Conservation (phyloP, 2,113 vertebrate species). For the Ascaphus truei region DNA sequence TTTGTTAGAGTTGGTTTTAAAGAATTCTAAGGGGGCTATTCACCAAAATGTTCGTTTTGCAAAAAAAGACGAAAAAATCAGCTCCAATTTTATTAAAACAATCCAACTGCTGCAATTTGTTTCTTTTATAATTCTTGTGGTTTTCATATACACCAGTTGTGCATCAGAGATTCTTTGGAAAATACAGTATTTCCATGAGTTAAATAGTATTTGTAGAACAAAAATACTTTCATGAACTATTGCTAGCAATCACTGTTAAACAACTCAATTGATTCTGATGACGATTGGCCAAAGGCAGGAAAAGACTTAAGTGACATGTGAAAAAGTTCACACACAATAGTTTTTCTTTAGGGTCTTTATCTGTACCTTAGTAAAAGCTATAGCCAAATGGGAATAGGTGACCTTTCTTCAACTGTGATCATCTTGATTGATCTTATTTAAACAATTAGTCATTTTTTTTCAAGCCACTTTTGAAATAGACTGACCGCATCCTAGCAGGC, state of each 20-base stretch:
- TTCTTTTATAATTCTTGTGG: no score
- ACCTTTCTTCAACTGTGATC: conserved; percentile 65
- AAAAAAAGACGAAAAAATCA: no score
- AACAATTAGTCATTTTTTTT: conserved; percentile 91
- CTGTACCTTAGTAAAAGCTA: background rate
- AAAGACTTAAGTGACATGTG: background rate
- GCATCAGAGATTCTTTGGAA: no score
- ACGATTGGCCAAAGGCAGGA: background rate
- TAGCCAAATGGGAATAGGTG: conserved; percentile 60
- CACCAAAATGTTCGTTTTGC: no score
- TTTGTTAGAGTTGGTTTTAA: no score
- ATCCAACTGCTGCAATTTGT: no score
- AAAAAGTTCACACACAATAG: conserved; percentile 8
- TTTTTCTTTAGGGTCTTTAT: background rate
- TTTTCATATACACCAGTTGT: no score
- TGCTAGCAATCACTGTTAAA: background rate
- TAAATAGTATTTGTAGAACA: no score
- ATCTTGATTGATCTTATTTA: conserved; percentile 93
- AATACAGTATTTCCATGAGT: no score
- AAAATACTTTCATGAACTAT: no score
- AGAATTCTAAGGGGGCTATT: no score
- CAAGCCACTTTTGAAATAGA: conserved; percentile 88
- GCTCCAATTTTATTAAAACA: no score
- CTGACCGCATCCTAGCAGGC: conserved; percentile 84
- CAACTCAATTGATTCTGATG: background rate